Evolutionary conservation across 2,888 invertebrate genomes (phyloP), one percentile per base, ranked within the genome.

Genomic region (Pyrrhia umbra): DNA sequence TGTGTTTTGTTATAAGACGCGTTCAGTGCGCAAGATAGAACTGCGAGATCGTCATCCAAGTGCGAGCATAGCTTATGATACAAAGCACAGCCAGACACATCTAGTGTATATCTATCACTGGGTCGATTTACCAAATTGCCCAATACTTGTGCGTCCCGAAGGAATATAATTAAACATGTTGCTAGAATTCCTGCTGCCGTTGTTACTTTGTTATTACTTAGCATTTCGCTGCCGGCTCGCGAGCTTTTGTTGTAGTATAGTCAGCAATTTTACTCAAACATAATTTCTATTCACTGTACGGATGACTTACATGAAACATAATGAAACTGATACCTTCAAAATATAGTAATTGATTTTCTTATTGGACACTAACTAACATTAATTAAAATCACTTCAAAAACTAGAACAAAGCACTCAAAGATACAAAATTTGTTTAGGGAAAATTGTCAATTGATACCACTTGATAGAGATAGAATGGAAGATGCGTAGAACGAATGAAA

Each of bases 11-110:
- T 91, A 62, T 89, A 92, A 6, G 91, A 88, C 34, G 90, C 87
- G 69, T 88, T 90, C 27, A 95, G 63, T n/a, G 92, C 86, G 79
- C 95, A 95, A 0, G 92, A 91, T 25, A 94, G 70, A 49, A 92
- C 78, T 15, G 89, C 89, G 39, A 95, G 87, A 81, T 93, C 92
- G 66, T 95, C 95, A 51, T 90, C 88, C 56, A 91, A 80, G 72
- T 91, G 88, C 25, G 91, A 92, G 81, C 95, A 95, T 69, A 93
- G 86, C 70, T 93, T 92, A 75, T 92, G 91, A 79, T 92, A 87
- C 71, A 88, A 81, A 61, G 86, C 84, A 82, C 95, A 95, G 56
- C 88, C 90, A 75, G 83, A 85, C 66, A 93, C 79, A 77, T 94
- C 92, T 52, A 90, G 80, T 57, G 77, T 82, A 76, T 87, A 92